Evolutionary conservation across 35 echinoderm and acorn worm species (phyloP).

Genomic region (Apostichopus japonicus): DNA sequence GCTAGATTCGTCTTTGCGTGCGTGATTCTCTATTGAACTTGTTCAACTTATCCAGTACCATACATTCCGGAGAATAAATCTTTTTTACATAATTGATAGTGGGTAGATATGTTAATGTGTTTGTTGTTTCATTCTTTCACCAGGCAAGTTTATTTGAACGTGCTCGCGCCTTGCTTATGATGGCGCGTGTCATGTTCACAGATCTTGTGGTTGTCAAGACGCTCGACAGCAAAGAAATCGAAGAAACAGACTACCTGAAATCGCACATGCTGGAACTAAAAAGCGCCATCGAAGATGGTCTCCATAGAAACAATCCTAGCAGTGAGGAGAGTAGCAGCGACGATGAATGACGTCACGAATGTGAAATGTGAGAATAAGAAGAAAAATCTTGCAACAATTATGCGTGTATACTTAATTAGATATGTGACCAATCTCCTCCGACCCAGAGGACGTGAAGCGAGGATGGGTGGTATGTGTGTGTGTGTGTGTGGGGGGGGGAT

Average conservation of each 20-base stretch:
- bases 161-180: conserved; percentile 88
- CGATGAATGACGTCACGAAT: background rate
- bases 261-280: conserved; percentile 77
- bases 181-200: conserved; percentile 89
- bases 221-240: conserved; percentile 76
- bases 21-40: too few species aligned
- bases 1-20: too few species aligned
- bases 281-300: conserved; percentile 55
- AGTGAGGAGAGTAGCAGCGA: conserved; percentile 41
- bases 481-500: too few species aligned
- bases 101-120: background rate
- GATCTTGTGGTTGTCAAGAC: conserved; percentile 90
- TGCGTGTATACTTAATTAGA: too few species aligned
- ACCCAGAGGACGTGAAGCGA: too few species aligned
- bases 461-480: too few species aligned
- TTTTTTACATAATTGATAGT: background rate
- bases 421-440: too few species aligned
- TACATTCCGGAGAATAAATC: too few species aligned
- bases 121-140: conserved; percentile 21
- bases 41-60: too few species aligned
- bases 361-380: too few species aligned
- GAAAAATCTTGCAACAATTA: too few species aligned
- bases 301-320: conserved; percentile 30
- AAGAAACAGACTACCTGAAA: conserved; percentile 87
- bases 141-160: conserved; percentile 84